A percentile compares a stretch with the other conserved stretches of the same genome.
Conservation (phyloP, 1,140 invertebrate genomes). For the Drosophila arawakana region DNA sequence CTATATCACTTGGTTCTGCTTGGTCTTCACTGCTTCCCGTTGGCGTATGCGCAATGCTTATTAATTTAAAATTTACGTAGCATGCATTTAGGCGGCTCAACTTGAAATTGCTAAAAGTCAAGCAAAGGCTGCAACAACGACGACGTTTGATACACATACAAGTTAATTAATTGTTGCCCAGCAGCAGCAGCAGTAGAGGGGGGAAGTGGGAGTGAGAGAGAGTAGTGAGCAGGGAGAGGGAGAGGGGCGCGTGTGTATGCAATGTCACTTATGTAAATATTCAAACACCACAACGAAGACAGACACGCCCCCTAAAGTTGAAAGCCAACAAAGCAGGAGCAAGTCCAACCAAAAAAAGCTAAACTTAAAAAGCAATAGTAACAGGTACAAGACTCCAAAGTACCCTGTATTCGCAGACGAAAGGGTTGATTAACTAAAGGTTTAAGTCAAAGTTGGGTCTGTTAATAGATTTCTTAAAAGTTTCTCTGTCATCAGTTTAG, state of each 20-base stretch:
- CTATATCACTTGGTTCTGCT: neutral
- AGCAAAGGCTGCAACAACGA: conserved; percentile 49
- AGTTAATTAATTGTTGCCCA: conserved; percentile 81
- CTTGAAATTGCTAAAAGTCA: conserved; percentile 56
- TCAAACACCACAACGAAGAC: conserved; percentile 59
- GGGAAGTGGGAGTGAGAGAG: neutral
- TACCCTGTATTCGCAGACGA: conserved; percentile 27
- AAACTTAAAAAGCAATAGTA: conserved; percentile 24
- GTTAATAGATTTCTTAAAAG: too few species aligned
- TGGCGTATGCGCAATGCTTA: conserved; percentile 62
- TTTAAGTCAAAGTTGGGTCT: too few species aligned
- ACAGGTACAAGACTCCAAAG: neutral
- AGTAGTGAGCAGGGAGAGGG: neutral
- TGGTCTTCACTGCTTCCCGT: conserved; percentile 2
- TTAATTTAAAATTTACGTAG: conserved; percentile 81
- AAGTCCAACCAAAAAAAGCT: conserved; percentile 25
- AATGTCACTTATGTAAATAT: conserved; percentile 81
- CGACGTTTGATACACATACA: conserved; percentile 79
- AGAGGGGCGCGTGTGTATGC: conserved; percentile 36
- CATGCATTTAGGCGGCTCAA: conserved; percentile 61
- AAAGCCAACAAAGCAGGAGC: conserved; percentile 64
- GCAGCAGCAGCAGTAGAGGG: conserved; percentile 20
- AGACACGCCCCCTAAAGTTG: conserved; percentile 63
- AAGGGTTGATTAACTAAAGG: neutral
- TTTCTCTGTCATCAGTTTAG: too few species aligned